phyloP scores from a whole-genome alignment of 2,797 vertebrate genomes.

The Xyrichtys novacula region DNA sequence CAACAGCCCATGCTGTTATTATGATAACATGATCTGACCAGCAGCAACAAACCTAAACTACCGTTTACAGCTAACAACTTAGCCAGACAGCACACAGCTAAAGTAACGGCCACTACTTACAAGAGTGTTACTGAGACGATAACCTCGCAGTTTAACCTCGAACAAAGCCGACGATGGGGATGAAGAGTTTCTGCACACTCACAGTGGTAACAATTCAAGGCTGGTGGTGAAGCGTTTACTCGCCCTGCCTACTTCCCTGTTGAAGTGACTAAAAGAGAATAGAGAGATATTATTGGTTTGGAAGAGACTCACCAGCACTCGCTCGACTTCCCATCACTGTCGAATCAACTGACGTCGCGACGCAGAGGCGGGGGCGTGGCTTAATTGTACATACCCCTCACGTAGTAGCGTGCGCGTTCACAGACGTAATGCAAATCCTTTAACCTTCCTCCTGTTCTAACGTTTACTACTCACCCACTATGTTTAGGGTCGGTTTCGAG shows the following conservation, averaged over 20 bases:
- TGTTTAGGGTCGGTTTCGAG: too few species aligned
- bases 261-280: constrained; percentile 59
- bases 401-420: too few species aligned
- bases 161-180: background rate
- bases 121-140: constrained; percentile 32
- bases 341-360: constrained; percentile 50
- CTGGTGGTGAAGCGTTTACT: constrained; percentile 1
- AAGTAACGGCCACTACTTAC: constrained; percentile 59
- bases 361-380: constrained; percentile 42
- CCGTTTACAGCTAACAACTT: constrained; percentile 9
- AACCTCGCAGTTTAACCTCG: constrained; percentile 33
- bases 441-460: too few species aligned
- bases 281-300: constrained; percentile 82
- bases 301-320: constrained; percentile 83
- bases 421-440: background rate
- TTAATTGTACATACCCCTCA: background rate
- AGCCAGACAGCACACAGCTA: constrained; percentile 25
- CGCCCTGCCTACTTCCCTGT: constrained; percentile 75
- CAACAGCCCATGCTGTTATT: constrained; percentile 12
- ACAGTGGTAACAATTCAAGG: background rate
- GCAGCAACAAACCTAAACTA: background rate
- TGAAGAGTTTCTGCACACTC: constrained; percentile 9
- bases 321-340: constrained; percentile 79
- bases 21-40: constrained; percentile 22
- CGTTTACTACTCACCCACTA: too few species aligned